Base-by-base conservation (phyloP, 2,797 vertebrate genomes). In the Oreochromis mossambicus region DNA sequence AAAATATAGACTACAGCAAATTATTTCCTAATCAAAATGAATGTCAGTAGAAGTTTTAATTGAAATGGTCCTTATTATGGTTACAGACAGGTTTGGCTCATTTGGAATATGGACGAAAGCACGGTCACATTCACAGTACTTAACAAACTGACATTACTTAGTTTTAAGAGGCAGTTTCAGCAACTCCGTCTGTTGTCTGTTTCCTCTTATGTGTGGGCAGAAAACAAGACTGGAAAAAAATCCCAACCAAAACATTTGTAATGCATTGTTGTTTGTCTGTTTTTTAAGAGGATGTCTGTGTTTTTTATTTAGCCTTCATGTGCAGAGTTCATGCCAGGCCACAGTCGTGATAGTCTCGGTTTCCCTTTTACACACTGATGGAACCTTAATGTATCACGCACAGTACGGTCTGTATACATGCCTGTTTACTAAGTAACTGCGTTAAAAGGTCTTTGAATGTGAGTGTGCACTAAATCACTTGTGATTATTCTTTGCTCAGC, bases 211-310 rank as follows among this genome's bases (percentile, higher is more conserved):
- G 87, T 92, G 87, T 88, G 92, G 89, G 90, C 88, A 91, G 89
- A 92, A 92, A 94, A 93, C 87, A 91, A 78, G 84, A 92, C 63
- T 83, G 84, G 81, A 92, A 85, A 82, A 90, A 89, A 95, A 94
- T 92, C 84, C 89, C 87, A 95, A 94, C 88, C 82, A 95, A 95
- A 96, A 96, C 93, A 95, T 89, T 89, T 91, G 83, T 91, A 92
- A 92, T 90, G 88, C 82, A 56, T 83, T 93, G 82, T 94, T 94
- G 92, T 95, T 95, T 95, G 87, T 94, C 91, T 92, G 88, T 92
- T 95, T 76, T 95, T 93, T 91, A 50, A 87, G 82, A 94, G 84
- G 84, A 92, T 88, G 88, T 94, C 87, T 91, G 86, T 86, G 77
- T 92, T 92, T 94, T 93, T 91, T 86, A 87, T 94, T 92, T 94